Evolutionary conservation across 2,888 invertebrate genomes (phyloP), one percentile per base, ranked within the genome.

Genomic region (Pristionchus exspectatus): DNA sequence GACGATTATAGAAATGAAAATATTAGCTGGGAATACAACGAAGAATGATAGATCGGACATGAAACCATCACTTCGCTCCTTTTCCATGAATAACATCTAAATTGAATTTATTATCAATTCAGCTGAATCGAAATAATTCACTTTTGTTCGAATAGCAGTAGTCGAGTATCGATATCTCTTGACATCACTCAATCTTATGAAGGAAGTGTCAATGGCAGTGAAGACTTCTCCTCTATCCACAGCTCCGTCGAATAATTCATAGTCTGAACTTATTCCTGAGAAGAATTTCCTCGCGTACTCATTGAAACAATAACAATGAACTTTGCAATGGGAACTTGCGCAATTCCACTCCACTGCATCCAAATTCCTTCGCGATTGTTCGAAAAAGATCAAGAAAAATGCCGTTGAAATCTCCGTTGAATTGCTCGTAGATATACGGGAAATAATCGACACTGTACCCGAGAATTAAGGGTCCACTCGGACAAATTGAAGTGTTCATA

Each of bases 321-420:
- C 81, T 24, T 81, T 54, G 81, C n/a, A 27, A 2, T 44, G 81
- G 81, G 27, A 81, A 81, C 33, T 81, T 81, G 81, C 81, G 50
- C 7, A 50, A 12, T n/a, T 44, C 44, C 44, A 74, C 30, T 50
- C 50, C 27, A 27, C 4, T 44, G 18, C 54, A 81, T 44, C 50
- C 50, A 27, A 50, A 50, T 27, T 54, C n/a, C 12, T 14, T n/a
- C 24, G 50, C 50, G 18, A 81, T 81, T 3, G 50, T n/a, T 14
- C 50, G 81, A 54, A 50, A 81, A 81, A 81, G 81, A 50, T 44
- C 81, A 27, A 27, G 9, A 54, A 81, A 44, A 27, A 81, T 54
- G 24, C 81, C 81, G 27, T 81, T 81, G 81, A 81, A 81, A 24
- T 24, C 27, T 54, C 81, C 81, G 50, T 54, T 54, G 27, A 27